Evolutionary conservation across 2,113 vertebrate species (phyloP).

Genomic region (Guaruba guarouba): DNA sequence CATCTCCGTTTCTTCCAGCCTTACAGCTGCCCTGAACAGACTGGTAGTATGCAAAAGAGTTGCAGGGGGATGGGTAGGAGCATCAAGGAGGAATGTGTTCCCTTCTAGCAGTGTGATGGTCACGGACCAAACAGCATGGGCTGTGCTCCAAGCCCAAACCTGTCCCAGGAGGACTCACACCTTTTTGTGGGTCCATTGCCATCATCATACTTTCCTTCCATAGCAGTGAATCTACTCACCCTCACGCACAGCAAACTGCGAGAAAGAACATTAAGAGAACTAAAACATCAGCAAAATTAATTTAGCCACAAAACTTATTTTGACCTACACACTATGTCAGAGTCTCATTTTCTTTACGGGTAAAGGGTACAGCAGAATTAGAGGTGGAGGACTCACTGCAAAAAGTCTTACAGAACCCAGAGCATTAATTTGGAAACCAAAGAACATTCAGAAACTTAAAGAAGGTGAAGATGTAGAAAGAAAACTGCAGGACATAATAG

Average conservation of each 20-base stretch:
- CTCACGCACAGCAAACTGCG: accelerated
- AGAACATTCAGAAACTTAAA: neutral
- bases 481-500: neutral
- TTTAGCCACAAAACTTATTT: neutral
- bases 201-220: neutral
- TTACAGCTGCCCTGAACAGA: neutral
- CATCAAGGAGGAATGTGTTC: accelerated
- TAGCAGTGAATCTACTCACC: neutral
- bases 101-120: neutral
- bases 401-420: neutral
- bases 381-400: neutral
- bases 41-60: neutral
- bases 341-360: neutral
- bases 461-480: neutral
- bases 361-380: neutral
- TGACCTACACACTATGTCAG: neutral
- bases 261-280: neutral
- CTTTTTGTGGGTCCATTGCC: neutral
- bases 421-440: neutral
- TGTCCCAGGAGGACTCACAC: neutral
- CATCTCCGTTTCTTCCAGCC: neutral
- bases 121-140: neutral
- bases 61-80: neutral
- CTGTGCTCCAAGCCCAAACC: neutral
- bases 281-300: neutral